Evolutionary conservation across 2,113 vertebrate genomes (phyloP).

Genomic region (Sceloporus tristichus): DNA sequence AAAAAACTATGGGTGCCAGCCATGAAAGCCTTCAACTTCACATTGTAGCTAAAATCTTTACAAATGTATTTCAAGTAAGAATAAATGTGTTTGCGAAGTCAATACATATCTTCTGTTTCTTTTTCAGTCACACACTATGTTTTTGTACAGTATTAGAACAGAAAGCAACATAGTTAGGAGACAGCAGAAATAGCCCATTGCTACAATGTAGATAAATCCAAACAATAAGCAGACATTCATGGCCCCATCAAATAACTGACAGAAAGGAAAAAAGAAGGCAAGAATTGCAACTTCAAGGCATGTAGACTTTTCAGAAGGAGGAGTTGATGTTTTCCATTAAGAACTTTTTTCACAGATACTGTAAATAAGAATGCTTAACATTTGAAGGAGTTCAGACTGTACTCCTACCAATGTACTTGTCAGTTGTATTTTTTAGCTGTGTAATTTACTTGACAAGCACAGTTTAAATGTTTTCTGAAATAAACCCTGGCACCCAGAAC

Average conservation of each 20-base stretch:
- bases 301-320: not conserved
- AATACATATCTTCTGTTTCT: not conserved
- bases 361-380: slow-evolving; percentile 31
- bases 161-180: not conserved
- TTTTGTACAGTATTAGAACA: not conserved
- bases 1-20: not conserved
- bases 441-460: slow-evolving; percentile 67
- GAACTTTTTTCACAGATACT: slow-evolving; percentile 25
- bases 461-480: slow-evolving; percentile 66
- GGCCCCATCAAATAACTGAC: not conserved
- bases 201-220: not conserved
- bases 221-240: not conserved
- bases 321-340: slow-evolving; percentile 54
- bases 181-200: not conserved
- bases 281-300: slow-evolving; percentile 23
- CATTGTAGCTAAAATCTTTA: not conserved
- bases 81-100: not conserved
- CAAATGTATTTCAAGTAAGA: not conserved
- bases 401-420: slow-evolving; percentile 37
- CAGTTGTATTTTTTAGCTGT: slow-evolving; percentile 53
- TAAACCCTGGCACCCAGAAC: slow-evolving; percentile 58
- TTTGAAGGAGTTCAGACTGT: slow-evolving; percentile 20
- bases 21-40: no score
- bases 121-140: not conserved
- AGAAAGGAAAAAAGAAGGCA: slow-evolving; percentile 17